Evolutionary conservation across 2,797 vertebrate genomes (phyloP), one percentile per base, ranked within the genome.

Genomic region (Scolopax rusticola): DNA sequence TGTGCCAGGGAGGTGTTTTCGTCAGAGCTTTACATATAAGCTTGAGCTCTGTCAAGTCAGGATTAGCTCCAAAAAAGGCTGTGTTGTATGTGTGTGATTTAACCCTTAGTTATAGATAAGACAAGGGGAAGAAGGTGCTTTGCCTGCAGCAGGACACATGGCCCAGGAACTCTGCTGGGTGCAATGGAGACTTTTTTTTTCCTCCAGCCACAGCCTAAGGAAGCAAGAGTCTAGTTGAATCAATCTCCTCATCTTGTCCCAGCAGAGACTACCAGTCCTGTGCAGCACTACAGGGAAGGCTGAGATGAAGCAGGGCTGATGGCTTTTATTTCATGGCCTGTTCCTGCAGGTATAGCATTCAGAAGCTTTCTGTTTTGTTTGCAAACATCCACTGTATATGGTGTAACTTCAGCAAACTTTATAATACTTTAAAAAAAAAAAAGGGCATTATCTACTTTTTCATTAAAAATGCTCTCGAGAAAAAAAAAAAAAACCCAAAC

Each of bases 381-480:
- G n/a, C 18, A 81, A 95, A 77, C 27, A 40, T 70, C 25, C 7
- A 13, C 7, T 85, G 5, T 56, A 48, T 1, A 0, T 41, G 20
- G 38, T 43, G 84, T 76, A 33, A 40, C 60, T 84, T 93, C 21
- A 59, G 47, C 19, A 28, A 87, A 96, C 47, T 91, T 93, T 86
- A 69, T 73, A 0, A 0, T 53, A 45, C 19, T 54, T 57, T 7
- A 28, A 53, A 53, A 27, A 27, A 41, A 43, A 60, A 43, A 32
- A 51, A 69, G 2, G 20, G 8, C 23, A 32, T 75, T 91, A 59
- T 95, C 78, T 92, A 57, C 53, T 84, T 92, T 94, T 90, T 63
- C 74, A 93, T 89, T 43, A 70, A 90, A 88, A 91, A 87, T 60
- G 47, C 73, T 84, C 40, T 90, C 43, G 38, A 45, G 47, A 4